Conservation (phyloP, 2,888 invertebrate species). For the Tortricodes alternella region DNA sequence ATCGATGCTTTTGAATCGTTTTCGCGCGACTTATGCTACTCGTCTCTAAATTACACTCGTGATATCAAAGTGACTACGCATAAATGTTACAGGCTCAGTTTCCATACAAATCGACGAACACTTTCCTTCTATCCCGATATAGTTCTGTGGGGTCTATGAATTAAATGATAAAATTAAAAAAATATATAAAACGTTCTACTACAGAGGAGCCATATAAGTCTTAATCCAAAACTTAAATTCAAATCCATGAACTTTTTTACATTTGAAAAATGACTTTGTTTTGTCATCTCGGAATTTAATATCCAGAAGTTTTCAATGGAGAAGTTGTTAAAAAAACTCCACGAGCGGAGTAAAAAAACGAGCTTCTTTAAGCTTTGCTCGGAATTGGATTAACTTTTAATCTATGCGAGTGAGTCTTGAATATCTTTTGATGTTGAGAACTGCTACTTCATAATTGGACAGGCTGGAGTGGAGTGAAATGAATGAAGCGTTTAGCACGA, state of each 20-base stretch:
- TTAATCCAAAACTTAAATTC: neutral
- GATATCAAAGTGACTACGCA: no score
- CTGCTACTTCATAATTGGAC: constrained; percentile 19
- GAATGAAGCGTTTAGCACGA: neutral
- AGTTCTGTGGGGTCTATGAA: no score
- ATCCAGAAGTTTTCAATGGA: constrained; percentile 6
- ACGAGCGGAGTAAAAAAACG: neutral
- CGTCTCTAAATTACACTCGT: no score
- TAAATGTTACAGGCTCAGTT: no score
- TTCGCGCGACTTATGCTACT: no score
- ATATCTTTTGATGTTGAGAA: constrained; percentile 26
- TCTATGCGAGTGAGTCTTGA: constrained; percentile 18
- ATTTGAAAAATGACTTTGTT: constrained; percentile 3
- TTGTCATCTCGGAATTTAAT: constrained; percentile 10
- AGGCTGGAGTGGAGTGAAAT: constrained; percentile 5
- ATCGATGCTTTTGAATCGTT: no score
- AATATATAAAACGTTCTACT: no score
- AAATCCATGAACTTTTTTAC: neutral
- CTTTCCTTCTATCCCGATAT: no score
- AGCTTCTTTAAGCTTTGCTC: constrained; percentile 9
- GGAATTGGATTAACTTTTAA: constrained; percentile 27
- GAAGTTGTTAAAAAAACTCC: constrained; percentile 3
- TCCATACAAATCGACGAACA: no score
- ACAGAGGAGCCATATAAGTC: no score
- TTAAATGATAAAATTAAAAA: no score